Conservation (phyloP, 2,888 invertebrate species). For the Phytoseiulus persimilis region DNA sequence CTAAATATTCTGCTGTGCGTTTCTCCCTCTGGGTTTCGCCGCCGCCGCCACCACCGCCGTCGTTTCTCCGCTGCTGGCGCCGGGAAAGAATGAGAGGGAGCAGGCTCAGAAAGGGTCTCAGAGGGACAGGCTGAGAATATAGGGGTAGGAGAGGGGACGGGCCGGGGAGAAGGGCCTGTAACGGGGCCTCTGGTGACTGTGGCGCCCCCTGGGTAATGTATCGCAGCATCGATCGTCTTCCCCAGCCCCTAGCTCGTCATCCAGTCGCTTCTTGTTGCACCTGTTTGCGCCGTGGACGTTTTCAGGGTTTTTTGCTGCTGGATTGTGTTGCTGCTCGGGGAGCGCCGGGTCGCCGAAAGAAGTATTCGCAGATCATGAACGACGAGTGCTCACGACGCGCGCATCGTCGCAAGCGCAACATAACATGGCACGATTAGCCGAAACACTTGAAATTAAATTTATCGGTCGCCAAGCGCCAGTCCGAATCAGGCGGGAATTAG, state of each 20-base stretch:
- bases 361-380: no score
- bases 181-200: not conserved
- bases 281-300: not conserved
- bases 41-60: not conserved
- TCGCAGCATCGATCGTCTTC: not conserved
- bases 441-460: no score
- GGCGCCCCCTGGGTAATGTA: not conserved
- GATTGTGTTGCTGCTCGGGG: not conserved
- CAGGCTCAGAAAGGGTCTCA: no score
- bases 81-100: not conserved
- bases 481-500: not conserved
- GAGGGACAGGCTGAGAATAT: not conserved
- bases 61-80: not conserved
- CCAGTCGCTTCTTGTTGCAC: slow-evolving; percentile 5
- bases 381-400: no score
- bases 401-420: no score
- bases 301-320: not conserved
- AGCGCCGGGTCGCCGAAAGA: no score
- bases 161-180: not conserved
- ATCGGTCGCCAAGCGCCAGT: not conserved
- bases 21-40: slow-evolving; percentile 9
- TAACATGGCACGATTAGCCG: no score
- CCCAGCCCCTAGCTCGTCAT: not conserved
- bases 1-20: slow-evolving; percentile 32
- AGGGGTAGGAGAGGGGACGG: not conserved